These are phyloP conservation scores for Lasaia peninsularis DNA, from an alignment of 1,140 invertebrate species.

Conservation along the genomic window DNA sequence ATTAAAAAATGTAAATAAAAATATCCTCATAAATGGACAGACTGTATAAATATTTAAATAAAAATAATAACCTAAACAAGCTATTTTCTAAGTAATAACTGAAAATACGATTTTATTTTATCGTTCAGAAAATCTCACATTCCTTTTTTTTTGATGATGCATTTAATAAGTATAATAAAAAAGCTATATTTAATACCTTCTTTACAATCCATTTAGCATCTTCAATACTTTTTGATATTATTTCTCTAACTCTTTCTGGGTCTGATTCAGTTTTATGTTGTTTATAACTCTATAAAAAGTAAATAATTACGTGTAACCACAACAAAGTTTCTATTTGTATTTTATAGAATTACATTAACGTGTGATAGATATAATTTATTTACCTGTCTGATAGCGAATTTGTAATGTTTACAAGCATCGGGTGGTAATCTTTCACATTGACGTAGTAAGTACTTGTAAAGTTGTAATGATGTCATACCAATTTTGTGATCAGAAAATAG, in stretches of 20 bases:
- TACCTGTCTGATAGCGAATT: slow-evolving; percentile 69
- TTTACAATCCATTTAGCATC: slow-evolving; percentile 89
- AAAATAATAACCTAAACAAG: no score
- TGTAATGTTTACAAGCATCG: slow-evolving; percentile 72
- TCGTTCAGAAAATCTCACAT: no score
- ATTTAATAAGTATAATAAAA: no score
- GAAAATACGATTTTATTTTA: no score
- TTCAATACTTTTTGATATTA: slow-evolving; percentile 84
- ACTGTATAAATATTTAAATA: background rate
- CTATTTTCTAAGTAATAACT: no score
- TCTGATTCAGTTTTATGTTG: slow-evolving; percentile 87
- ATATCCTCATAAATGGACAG: no score
- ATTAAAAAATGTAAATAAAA: no score
- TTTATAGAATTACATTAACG: no score
- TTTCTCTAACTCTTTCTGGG: slow-evolving; percentile 84
- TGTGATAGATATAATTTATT: background rate
- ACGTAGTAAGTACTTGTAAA: slow-evolving; percentile 67
- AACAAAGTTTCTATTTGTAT: no score
- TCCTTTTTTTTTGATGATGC: no score
- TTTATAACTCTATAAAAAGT: slow-evolving; percentile 83
- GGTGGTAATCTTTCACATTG: slow-evolving; percentile 67
- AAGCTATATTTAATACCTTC: slow-evolving; percentile 80
- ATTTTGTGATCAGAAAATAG: slow-evolving; percentile 39
- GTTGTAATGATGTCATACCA: slow-evolving; percentile 62
- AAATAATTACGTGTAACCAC: background rate